Conservation (phyloP, 2,113 vertebrate genomes). For the Saimiri boliviensis region DNA sequence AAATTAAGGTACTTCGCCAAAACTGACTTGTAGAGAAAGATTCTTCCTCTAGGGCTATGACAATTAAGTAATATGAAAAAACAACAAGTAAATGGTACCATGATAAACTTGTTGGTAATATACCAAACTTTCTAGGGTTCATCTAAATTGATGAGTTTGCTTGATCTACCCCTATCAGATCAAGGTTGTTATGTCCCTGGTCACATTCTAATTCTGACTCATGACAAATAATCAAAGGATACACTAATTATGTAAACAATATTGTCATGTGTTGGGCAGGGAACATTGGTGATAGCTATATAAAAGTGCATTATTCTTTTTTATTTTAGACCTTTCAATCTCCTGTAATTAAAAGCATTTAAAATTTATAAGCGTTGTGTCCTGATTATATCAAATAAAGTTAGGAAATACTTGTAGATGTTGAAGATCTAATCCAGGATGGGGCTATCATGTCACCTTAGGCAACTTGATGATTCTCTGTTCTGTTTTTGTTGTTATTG, state of each 20-base stretch:
- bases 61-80: slow-evolving; percentile 10
- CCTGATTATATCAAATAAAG: background rate
- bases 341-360: background rate
- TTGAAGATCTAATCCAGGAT: background rate
- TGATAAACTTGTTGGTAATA: background rate
- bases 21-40: background rate
- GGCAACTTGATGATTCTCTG: background rate
- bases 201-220: background rate
- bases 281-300: background rate
- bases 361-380: background rate
- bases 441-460: background rate
- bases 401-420: background rate
- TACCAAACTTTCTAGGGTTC: background rate
- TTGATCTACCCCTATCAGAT: background rate
- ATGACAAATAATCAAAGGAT: background rate
- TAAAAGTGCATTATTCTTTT: background rate
- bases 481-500: no score
- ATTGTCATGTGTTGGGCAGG: background rate
- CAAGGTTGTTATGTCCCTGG: background rate
- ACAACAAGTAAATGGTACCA: background rate
- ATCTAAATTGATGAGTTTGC: background rate
- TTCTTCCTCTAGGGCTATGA: background rate
- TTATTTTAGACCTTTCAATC: background rate
- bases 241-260: background rate
- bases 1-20: background rate